A percentile compares a stretch with the other conserved stretches of the same genome.
phyloP scores from a whole-genome alignment of 2,113 vertebrate genomes.

The Dunckerocampus dactyliophorus region DNA sequence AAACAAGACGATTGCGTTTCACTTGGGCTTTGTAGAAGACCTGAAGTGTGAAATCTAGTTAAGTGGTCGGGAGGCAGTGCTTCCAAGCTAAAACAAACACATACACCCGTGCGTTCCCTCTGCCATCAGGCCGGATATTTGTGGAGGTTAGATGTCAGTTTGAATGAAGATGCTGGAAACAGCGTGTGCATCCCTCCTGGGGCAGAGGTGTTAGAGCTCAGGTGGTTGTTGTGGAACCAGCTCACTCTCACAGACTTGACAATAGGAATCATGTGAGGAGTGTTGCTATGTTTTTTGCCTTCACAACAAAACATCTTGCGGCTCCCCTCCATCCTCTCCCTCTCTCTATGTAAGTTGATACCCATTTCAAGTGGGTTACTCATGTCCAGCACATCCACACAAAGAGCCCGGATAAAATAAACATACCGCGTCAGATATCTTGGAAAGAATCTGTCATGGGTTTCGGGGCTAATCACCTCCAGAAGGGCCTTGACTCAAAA shows the following conservation, averaged over 20 bases:
- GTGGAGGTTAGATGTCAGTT: slow-evolving; percentile 23
- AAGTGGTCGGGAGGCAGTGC: slow-evolving; percentile 65
- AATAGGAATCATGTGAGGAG: slow-evolving; percentile 53
- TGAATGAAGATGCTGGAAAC: slow-evolving; percentile 27
- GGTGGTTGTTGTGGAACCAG: slow-evolving; percentile 32
- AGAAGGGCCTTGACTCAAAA: slow-evolving; percentile 96
- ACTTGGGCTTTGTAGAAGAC: slow-evolving; percentile 64
- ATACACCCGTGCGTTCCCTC: slow-evolving; percentile 36
- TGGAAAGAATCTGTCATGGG: slow-evolving; percentile 99
- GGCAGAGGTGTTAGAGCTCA: slow-evolving; percentile 16
- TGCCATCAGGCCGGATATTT: slow-evolving; percentile 49
- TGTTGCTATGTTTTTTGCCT: slow-evolving; percentile 29
- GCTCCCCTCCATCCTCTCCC: slow-evolving; percentile 59
- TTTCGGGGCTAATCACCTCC: slow-evolving; percentile 99
- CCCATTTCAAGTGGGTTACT: slow-evolving; percentile 92
- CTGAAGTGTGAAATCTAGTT: slow-evolving; percentile 76
- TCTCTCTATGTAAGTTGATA: slow-evolving; percentile 93
- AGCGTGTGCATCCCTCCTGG: slow-evolving; percentile 9
- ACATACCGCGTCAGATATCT: slow-evolving; percentile 99
- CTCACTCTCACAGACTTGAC: slow-evolving; percentile 73
- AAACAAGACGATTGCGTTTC: slow-evolving; percentile 74
- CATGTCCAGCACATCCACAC: slow-evolving; percentile 99
- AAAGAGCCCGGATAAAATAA: slow-evolving; percentile 99
- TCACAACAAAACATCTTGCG: slow-evolving; percentile 47
- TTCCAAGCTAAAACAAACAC: slow-evolving; percentile 58